Evolutionary conservation across 2,888 invertebrate genomes (phyloP).

Genomic region (Athetis lepigone): DNA sequence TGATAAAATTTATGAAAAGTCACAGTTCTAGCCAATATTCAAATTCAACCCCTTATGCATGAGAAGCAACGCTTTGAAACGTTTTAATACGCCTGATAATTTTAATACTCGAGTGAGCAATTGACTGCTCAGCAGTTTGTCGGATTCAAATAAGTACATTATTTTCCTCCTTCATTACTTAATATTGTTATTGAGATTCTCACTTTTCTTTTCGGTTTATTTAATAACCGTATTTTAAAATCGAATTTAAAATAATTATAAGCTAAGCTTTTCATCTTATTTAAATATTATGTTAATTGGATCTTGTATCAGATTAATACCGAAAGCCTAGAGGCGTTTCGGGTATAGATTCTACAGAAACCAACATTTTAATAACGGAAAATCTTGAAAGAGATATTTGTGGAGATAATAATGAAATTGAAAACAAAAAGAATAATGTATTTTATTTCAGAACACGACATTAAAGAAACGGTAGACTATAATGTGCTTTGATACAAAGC

Average conservation of each 20-base stretch:
- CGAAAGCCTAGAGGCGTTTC: slow-evolving; percentile 16
- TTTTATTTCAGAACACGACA: slow-evolving; percentile 37
- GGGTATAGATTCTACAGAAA: slow-evolving; percentile 23
- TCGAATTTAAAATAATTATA: neutral
- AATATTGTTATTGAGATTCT: slow-evolving; percentile 3
- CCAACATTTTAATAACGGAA: slow-evolving; percentile 33
- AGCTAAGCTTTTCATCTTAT: slow-evolving; percentile 14
- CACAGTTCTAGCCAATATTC: too few species aligned
- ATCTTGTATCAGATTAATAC: slow-evolving; percentile 41
- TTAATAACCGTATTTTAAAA: neutral
- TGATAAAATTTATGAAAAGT: too few species aligned
- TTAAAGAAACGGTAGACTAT: slow-evolving; percentile 9
- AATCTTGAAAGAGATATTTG: slow-evolving; percentile 32
- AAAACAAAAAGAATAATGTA: slow-evolving; percentile 17
- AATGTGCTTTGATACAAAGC: slow-evolving; percentile 18
- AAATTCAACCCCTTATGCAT: too few species aligned
- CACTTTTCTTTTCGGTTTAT: neutral
- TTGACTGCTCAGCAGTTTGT: neutral
- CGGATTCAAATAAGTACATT: too few species aligned
- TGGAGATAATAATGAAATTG: slow-evolving; percentile 38
- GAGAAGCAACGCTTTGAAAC: too few species aligned
- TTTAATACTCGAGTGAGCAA: neutral
- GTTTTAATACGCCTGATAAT: neutral
- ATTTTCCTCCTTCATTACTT: too few species aligned
- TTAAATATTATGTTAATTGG: slow-evolving; percentile 52